Conservation (phyloP, 2,113 vertebrate species). For the Carassius gibelio region DNA sequence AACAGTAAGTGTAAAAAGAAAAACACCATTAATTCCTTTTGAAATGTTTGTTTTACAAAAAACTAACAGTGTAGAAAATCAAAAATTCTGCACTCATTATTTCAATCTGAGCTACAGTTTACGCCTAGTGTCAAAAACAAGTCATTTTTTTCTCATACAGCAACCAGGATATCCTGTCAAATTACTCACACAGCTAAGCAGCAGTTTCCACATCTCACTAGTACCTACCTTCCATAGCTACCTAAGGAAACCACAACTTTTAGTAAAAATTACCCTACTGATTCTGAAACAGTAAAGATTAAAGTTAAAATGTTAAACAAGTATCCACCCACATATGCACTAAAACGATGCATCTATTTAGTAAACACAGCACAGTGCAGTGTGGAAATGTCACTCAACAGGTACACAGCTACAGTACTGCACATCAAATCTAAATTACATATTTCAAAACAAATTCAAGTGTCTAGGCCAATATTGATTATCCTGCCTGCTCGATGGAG, state of each 20-base stretch:
- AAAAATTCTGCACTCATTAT: neutral
- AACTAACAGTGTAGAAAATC: no score
- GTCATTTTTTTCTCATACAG: slow-evolving; percentile 40
- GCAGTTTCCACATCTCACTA: slow-evolving; percentile 39
- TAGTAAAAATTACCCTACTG: neutral
- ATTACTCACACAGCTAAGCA: slow-evolving; percentile 44
- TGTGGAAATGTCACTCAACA: neutral
- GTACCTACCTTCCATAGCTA: neutral
- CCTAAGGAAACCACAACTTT: neutral
- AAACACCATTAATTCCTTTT: neutral
- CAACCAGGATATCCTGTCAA: slow-evolving; percentile 80
- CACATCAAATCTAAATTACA: neutral
- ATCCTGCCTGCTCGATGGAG: neutral
- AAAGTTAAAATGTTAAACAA: neutral
- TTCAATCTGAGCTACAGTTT: neutral
- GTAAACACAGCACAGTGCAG: neutral
- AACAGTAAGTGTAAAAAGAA: neutral
- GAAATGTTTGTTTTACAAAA: no score
- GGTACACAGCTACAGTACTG: neutral
- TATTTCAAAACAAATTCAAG: neutral
- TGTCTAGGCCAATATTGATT: neutral
- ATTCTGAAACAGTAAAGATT: neutral
- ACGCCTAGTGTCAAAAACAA: slow-evolving; percentile 43
- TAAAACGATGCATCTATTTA: neutral
- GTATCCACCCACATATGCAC: neutral